These are phyloP conservation scores for Parauchenoglanis ngamensis DNA, from an alignment of 2,797 vertebrate genomes.

Conservation along the genomic window DNA sequence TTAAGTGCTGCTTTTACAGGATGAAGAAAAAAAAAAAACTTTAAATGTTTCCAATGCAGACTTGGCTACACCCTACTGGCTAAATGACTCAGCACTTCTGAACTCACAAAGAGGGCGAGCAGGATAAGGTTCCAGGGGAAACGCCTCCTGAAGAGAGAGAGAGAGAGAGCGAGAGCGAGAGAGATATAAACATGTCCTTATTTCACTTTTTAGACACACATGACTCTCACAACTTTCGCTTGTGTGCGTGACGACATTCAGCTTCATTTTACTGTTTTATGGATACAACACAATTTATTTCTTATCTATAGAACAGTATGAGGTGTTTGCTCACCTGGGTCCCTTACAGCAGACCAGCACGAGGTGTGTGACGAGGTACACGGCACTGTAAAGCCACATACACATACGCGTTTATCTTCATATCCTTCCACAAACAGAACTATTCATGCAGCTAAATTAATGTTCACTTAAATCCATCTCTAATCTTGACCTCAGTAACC, in stretches of 20 bases:
- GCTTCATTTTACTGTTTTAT: not conserved
- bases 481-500: not conserved
- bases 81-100: constrained; percentile 22
- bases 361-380: constrained; percentile 84
- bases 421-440: not conserved
- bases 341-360: constrained; percentile 89
- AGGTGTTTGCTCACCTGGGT: constrained; percentile 81
- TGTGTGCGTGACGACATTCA: not conserved
- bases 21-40: not conserved
- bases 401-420: not conserved
- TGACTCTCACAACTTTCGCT: not conserved
- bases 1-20: not conserved
- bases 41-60: constrained; percentile 16
- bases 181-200: not conserved
- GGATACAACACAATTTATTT: too few species aligned
- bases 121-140: constrained; percentile 93
- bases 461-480: not conserved
- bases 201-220: not conserved
- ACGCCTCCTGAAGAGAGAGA: constrained; percentile 79
- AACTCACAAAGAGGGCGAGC: constrained; percentile 88
- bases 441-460: not conserved
- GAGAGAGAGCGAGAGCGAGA: not conserved
- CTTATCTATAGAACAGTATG: not conserved
- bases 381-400: constrained; percentile 41
- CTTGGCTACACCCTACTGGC: constrained; percentile 8